Evolutionary conservation across 2,797 vertebrate genomes (phyloP).

Genomic region (Etheostoma nigrum): DNA sequence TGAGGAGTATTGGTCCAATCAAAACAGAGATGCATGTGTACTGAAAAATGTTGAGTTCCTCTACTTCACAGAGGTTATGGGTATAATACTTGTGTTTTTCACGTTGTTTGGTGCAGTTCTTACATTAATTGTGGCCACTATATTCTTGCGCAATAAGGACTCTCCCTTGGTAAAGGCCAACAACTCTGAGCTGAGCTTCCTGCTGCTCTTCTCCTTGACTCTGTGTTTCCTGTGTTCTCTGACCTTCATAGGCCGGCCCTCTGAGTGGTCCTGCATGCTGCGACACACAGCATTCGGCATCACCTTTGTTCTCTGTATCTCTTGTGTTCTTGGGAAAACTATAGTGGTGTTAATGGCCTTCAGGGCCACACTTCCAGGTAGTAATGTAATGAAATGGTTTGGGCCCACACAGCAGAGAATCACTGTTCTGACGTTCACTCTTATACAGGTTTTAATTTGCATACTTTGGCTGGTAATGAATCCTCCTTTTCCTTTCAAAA

Average conservation of each 20-base stretch:
- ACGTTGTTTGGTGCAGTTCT: slow-evolving; percentile 77
- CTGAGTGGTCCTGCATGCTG: slow-evolving; percentile 84
- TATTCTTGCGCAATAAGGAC: slow-evolving; percentile 77
- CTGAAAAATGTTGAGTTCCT: slow-evolving; percentile 81
- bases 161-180: slow-evolving; percentile 81
- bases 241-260: slow-evolving; percentile 79
- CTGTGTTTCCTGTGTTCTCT: slow-evolving; percentile 83
- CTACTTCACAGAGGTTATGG: slow-evolving; percentile 77
- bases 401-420: slow-evolving; percentile 81
- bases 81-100: slow-evolving; percentile 74
- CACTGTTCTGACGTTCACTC: slow-evolving; percentile 75
- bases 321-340: slow-evolving; percentile 84
- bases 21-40: slow-evolving; percentile 78
- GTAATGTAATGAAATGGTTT: slow-evolving; percentile 83
- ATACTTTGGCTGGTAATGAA: slow-evolving; percentile 77
- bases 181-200: slow-evolving; percentile 84
- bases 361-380: slow-evolving; percentile 74
- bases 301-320: slow-evolving; percentile 83
- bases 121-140: slow-evolving; percentile 60
- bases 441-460: slow-evolving; percentile 80
- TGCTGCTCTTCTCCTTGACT: slow-evolving; percentile 81
- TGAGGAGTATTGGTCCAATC: slow-evolving; percentile 83
- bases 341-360: slow-evolving; percentile 85
- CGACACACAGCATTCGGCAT: slow-evolving; percentile 81
- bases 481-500: slow-evolving; percentile 77